Evolutionary conservation across 2,888 invertebrate species (phyloP).

Genomic region (Zhengitettix transpicula): DNA sequence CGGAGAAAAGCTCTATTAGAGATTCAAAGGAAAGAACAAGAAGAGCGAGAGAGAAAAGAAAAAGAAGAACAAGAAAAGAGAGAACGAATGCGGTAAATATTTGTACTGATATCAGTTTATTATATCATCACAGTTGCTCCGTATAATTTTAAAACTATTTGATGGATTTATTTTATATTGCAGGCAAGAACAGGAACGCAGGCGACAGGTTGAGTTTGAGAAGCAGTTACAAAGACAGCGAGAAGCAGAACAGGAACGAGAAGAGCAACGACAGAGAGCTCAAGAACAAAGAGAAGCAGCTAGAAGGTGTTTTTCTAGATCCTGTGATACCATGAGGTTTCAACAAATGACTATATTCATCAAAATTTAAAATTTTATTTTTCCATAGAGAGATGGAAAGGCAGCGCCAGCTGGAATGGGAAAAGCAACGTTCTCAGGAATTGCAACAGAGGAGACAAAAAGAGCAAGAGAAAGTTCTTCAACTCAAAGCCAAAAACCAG

Average conservation of each 20-base stretch:
- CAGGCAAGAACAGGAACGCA: constrained; percentile 48
- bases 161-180: constrained; percentile 1
- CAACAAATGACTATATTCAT: too few relatives aligned
- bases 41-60: constrained; percentile 85
- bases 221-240: constrained; percentile 62
- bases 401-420: constrained; percentile 90
- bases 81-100: constrained; percentile 51
- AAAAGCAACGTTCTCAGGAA: constrained; percentile 77
- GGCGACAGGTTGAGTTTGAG: constrained; percentile 76
- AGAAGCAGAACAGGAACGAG: constrained; percentile 54
- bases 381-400: constrained; percentile 68
- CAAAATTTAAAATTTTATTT: neutral
- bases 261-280: constrained; percentile 61
- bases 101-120: neutral
- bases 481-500: constrained; percentile 76
- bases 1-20: constrained; percentile 78
- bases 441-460: constrained; percentile 71
- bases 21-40: constrained; percentile 75
- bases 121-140: too few relatives aligned
- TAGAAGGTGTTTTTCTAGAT: constrained; percentile 31
- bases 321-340: too few relatives aligned
- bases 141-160: too few relatives aligned
- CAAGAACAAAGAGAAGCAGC: constrained; percentile 68
- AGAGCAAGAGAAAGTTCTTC: constrained; percentile 68
- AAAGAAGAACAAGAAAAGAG: constrained; percentile 76